Conservation (phyloP, 2,113 vertebrate genomes). For the Cottus gobio region DNA sequence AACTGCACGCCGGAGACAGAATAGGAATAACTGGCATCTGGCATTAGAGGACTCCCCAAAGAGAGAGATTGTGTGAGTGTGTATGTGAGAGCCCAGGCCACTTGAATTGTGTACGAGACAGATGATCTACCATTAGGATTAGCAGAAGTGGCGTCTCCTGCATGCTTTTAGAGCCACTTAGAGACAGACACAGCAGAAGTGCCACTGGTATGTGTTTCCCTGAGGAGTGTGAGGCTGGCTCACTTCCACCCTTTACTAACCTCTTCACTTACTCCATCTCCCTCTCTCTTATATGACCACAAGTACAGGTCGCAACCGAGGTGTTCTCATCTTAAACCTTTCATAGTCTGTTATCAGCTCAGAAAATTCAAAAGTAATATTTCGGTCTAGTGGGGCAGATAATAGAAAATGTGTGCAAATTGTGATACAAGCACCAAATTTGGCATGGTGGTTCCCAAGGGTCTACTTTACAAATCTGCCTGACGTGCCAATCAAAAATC, state of each 20-base stretch:
- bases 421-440: too few species aligned
- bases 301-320: too few species aligned
- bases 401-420: too few species aligned
- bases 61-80: conserved; percentile 1
- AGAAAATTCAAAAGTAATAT: background rate
- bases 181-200: conserved; percentile 38
- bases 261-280: conserved; percentile 6
- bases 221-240: conserved; percentile 44
- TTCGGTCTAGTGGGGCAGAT: too few species aligned
- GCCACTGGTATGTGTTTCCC: conserved; percentile 49
- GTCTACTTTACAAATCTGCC: too few species aligned
- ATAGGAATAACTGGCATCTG: conserved; percentile 50
- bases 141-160: conserved; percentile 37
- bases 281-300: background rate
- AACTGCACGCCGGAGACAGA: background rate
- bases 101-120: conserved; percentile 23
- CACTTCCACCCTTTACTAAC: conserved; percentile 38
- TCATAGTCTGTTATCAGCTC: background rate
- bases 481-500: too few species aligned
- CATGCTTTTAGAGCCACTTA: conserved; percentile 71
- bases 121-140: conserved; percentile 51
- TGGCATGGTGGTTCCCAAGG: too few species aligned
- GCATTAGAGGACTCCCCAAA: conserved; percentile 37
- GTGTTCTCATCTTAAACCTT: background rate
- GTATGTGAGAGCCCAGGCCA: conserved; percentile 6